These are phyloP conservation scores for Triplophysa yarkandensis DNA, from an alignment of 2,797 vertebrate species.

Conservation along the genomic window DNA sequence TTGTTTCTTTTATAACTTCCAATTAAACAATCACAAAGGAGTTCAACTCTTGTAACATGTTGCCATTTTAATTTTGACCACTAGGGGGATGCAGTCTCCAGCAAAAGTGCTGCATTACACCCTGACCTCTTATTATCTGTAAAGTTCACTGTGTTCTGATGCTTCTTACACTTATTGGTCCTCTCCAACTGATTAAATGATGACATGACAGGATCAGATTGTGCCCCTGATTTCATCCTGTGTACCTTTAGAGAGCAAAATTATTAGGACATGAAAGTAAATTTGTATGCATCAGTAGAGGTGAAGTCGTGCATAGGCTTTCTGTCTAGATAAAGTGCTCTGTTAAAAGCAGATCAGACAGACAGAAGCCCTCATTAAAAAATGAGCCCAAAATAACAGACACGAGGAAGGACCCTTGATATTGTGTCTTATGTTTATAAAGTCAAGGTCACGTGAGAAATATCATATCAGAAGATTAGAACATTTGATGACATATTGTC, in stretches of 20 bases:
- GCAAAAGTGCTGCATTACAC: background rate
- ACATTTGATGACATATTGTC: background rate
- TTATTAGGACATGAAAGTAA: slow-evolving; percentile 57
- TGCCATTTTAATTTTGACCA: slow-evolving; percentile 26
- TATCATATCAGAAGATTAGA: background rate
- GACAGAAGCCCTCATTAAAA: slow-evolving; percentile 23
- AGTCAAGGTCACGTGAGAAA: background rate
- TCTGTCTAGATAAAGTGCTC: slow-evolving; percentile 30
- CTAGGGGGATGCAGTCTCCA: slow-evolving; percentile 45
- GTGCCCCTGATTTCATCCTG: slow-evolving; percentile 17
- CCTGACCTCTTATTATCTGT: background rate
- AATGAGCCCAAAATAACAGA: slow-evolving; percentile 20
- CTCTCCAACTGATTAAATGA: background rate
- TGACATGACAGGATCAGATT: background rate
- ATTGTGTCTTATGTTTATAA: slow-evolving; percentile 4
- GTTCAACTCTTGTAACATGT: no score
- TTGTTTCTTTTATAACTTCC: no score
- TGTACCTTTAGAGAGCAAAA: slow-evolving; percentile 43
- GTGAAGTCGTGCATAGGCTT: slow-evolving; percentile 45
- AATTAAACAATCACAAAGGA: no score
- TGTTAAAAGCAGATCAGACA: slow-evolving; percentile 29
- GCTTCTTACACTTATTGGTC: background rate
- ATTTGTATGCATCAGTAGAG: slow-evolving; percentile 53
- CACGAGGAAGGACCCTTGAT: slow-evolving; percentile 2
- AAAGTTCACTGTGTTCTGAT: background rate